A percentile compares a stretch with the other conserved stretches of the same genome.
Conservation (phyloP, 2,113 vertebrate species). For the Aegithalos caudatus region DNA sequence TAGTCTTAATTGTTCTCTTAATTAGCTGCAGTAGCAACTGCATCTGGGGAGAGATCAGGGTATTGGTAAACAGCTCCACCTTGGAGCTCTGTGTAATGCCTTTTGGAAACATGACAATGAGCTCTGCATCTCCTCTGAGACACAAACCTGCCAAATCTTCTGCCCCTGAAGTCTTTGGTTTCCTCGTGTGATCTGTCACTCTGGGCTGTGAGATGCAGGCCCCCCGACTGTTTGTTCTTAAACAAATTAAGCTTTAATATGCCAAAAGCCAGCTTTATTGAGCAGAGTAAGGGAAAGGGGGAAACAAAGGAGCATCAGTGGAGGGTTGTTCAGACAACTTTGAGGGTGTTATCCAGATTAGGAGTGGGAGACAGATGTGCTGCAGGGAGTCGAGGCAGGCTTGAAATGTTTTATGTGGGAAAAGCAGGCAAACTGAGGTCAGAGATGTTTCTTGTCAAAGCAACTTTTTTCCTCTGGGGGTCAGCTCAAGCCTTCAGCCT, state of each 20-base stretch:
- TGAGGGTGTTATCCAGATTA: not conserved
- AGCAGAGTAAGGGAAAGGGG: not conserved
- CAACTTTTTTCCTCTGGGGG: not conserved
- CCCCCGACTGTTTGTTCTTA: slow-evolving; percentile 74
- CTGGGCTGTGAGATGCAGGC: slow-evolving; percentile 24
- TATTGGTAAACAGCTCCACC: slow-evolving; percentile 85
- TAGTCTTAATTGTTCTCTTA: slow-evolving; percentile 97
- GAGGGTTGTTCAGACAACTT: not conserved
- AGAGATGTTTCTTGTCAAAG: fast-evolving
- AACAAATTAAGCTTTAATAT: slow-evolving; percentile 77
- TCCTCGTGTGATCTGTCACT: slow-evolving; percentile 67
- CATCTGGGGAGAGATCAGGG: slow-evolving; percentile 86
- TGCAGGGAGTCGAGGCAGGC: not conserved
- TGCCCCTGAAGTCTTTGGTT: slow-evolving; percentile 57
- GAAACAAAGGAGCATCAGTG: slow-evolving; percentile 43
- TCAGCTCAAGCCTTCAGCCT: fast-evolving
- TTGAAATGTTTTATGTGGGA: not conserved
- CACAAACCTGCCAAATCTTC: slow-evolving; percentile 75
- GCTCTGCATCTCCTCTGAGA: slow-evolving; percentile 75
- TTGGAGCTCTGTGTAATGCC: slow-evolving; percentile 79
- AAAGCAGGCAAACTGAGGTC: not conserved
- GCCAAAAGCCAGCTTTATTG: slow-evolving; percentile 64
- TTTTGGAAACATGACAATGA: slow-evolving; percentile 81
- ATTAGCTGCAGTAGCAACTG: slow-evolving; percentile 92
- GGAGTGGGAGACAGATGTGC: not conserved